Evolutionary conservation across 1,140 invertebrate species (phyloP), one percentile per base, ranked within the genome.

Genomic region (Danaus plexippus): DNA sequence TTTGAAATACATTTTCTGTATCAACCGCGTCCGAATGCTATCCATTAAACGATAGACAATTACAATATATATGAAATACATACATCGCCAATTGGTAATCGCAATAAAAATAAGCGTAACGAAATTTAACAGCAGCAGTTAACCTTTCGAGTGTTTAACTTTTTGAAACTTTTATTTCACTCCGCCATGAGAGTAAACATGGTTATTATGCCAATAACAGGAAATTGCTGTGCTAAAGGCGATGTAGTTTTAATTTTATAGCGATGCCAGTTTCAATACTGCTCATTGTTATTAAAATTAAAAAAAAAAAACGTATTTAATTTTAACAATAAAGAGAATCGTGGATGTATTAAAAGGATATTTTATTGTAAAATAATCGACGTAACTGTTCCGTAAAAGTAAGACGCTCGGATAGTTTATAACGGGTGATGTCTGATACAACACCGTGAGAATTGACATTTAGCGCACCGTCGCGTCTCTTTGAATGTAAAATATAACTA

Each of bases 381-480:
- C 2, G 5, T 32, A 32, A 32, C 22, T 32, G 22, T 32, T 32
- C 7, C 22, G 22, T 32, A 32, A 32, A 32, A 32, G 22, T 32
- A 32, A 32, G 22, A 32, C 22, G 22, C 47, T 56, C 54, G 50
- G 63, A 63, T 53, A 58, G 63, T 66, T 63, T 52, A 57, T 68
- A 68, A 66, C 63, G 63, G 63, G 52, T 61, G 63, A 65, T 63
- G 60, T 48, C 22, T 18, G 63, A 64, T 60, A 64, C 49, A 59
- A 61, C 65, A 64, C 54, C 73, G 75, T 78, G 76, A 61, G 73
- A 75, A 78, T 57, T 63, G 64, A 64, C 66, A 73, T 66, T 69
- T 69, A 62, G 48, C 63, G 47, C 15, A 32, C 4, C 22, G 22
- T 32, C 22, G 2, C 2, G 22, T 32, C 15, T 15, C 15, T n/a